Conservation (phyloP, 2,888 invertebrate genomes). For the Taphrorychus bicolor region DNA sequence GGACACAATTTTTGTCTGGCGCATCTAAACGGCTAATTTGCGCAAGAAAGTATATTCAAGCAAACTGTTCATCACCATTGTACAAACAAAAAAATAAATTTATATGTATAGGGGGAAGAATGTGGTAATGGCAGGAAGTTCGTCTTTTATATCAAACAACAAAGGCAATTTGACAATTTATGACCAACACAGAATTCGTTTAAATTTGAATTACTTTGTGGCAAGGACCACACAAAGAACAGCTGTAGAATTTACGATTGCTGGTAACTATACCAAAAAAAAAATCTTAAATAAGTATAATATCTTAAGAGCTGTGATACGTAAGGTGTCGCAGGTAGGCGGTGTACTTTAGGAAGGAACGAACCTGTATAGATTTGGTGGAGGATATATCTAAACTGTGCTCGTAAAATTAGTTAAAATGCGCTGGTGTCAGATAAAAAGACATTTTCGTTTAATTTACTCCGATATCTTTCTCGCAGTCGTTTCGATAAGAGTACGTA, state of each 20-base stretch:
- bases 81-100: too few relatives aligned
- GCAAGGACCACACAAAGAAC: conserved; percentile 34
- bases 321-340: conserved; percentile 29
- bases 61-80: too few relatives aligned
- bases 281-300: conserved; percentile 39
- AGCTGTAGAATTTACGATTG: conserved; percentile 32
- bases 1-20: too few relatives aligned
- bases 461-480: neutral
- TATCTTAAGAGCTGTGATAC: conserved; percentile 27
- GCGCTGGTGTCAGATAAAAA: conserved; percentile 33
- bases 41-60: too few relatives aligned
- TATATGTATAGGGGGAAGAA: too few relatives aligned
- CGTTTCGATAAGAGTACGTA: conserved; percentile 5
- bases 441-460: conserved; percentile 7
- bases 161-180: conserved; percentile 1
- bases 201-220: neutral
- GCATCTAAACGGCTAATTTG: too few relatives aligned
- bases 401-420: conserved; percentile 39
- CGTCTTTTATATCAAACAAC: conserved; percentile 4
- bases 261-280: conserved; percentile 34
- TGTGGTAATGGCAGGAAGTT: neutral
- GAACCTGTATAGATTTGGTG: conserved; percentile 29
- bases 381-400: conserved; percentile 32
- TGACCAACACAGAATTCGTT: conserved; percentile 9
- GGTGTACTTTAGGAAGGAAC: conserved; percentile 22